Base-by-base conservation (phyloP, 2,888 invertebrate genomes). In the Diploptera punctata region DNA sequence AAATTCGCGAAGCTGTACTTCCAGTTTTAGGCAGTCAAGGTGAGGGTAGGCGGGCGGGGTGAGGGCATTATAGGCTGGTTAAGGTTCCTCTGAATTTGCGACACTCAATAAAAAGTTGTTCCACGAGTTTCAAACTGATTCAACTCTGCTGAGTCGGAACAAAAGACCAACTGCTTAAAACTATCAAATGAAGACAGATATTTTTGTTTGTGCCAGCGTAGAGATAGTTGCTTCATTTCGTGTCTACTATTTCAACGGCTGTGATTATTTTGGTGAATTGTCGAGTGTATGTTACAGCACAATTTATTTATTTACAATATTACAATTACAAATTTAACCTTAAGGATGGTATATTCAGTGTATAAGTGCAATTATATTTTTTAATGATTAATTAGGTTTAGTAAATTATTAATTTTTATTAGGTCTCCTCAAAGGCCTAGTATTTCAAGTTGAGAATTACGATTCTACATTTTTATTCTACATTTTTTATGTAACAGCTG, bases 41-140 rank as follows among this genome's bases (percentile, higher is more conserved):
- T 65, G 68, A 57, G 73, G 75, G 77, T 72, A 71, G 76, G 70
- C 73, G 75, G 68, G 72, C 60, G 76, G 78, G 75, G 76, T 60
- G 71, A 61, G 71, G 49, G 54, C 29, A 43, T 67, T 60, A 54
- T 60, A 47, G 69, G 47, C 62, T 57, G 72, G 76, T 76, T 77
- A 79, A 84, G 84, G 84, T 85, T 85, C 86, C 86, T 86, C 86
- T 86, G 87, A 86, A 86, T 87, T 86, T 85, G 86, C 86, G 84
- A 86, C 83, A 85, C 85, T 85, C 86, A 85, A 86, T 86, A 86
- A 87, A 87, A 87, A 87, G 87, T 85, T 86, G 87, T 86, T 86
- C 86, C 85, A 85, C 86, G 85, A 86, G 85, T 86, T 86, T 86
- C 44, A 73, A 70, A 68, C 70, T 52, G 73, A 71, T 68, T 68